Evolutionary conservation across 2,888 invertebrate species (phyloP).

Genomic region (Neoscelio sp.): DNA sequence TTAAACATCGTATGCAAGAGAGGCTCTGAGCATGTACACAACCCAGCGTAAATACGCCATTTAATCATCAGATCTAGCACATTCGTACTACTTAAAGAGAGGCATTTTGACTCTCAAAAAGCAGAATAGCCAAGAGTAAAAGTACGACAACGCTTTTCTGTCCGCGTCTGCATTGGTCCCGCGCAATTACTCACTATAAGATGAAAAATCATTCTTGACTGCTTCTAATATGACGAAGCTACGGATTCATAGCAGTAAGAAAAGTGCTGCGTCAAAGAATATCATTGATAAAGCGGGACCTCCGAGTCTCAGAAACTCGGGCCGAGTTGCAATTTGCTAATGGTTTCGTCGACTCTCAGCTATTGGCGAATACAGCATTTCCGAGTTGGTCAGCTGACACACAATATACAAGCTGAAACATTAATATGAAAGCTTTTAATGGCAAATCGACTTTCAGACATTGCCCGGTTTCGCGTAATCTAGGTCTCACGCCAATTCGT

Average conservation of each 20-base stretch:
- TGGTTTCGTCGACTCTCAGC: constrained; percentile 62
- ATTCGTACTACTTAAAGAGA: constrained; percentile 38
- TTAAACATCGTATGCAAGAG: constrained; percentile 33
- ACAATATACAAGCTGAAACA: constrained; percentile 58
- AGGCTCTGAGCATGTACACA: constrained; percentile 16
- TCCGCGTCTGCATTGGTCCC: constrained; percentile 2
- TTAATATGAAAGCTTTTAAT: constrained; percentile 74
- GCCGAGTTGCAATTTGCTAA: constrained; percentile 62
- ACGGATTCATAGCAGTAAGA: constrained; percentile 42
- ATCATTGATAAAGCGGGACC: constrained; percentile 57
- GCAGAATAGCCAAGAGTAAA: constrained; percentile 8
- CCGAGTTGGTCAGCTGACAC: constrained; percentile 52
- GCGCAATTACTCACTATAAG: constrained; percentile 36
- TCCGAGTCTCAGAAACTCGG: constrained; percentile 40
- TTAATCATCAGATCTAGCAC: constrained; percentile 47
- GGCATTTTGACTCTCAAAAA: constrained; percentile 29
- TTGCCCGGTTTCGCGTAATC: constrained; percentile 46
- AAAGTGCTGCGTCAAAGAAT: constrained; percentile 62
- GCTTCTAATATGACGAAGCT: constrained; percentile 37
- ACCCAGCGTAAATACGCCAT: constrained; percentile 38
- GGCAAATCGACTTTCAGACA: constrained; percentile 72
- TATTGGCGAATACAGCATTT: constrained; percentile 59
- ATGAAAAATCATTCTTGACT: constrained; percentile 51
- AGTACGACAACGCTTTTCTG: constrained; percentile 5
- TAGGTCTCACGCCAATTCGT: constrained; percentile 53